A percentile compares a stretch with the other conserved stretches of the same genome.
phyloP scores from a whole-genome alignment of 2,797 vertebrate species.

The Platalea minor region DNA sequence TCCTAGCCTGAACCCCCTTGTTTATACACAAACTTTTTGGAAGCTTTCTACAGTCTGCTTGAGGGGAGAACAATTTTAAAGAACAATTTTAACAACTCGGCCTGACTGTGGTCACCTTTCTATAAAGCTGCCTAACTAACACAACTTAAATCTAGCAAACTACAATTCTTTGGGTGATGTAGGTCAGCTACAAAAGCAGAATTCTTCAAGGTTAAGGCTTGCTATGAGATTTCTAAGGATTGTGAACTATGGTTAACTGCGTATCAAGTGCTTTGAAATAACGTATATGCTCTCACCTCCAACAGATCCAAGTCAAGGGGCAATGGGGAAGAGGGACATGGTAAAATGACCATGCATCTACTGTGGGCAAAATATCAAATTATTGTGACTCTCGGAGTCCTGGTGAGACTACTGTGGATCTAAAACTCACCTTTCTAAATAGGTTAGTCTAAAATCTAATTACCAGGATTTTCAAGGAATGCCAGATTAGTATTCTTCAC shows the following conservation, averaged over 20 bases:
- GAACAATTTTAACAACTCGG: not conserved
- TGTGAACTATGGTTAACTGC: not conserved
- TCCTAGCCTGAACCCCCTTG: not conserved
- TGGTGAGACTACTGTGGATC: not conserved
- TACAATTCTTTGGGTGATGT: not conserved
- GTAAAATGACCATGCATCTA: not conserved
- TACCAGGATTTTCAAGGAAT: not conserved
- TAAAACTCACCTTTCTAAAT: not conserved
- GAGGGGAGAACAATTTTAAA: not conserved
- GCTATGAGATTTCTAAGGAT: not conserved
- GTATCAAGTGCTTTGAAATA: not conserved
- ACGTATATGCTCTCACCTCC: fast-evolving
- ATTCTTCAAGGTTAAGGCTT: not conserved
- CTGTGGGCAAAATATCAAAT: not conserved
- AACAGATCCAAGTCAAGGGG: not conserved
- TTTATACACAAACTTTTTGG: not conserved
- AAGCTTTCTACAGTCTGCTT: not conserved
- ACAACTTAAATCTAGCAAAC: not conserved
- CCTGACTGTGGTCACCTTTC: not conserved
- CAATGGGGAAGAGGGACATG: not conserved
- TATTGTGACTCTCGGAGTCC: not conserved
- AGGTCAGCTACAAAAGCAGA: not conserved
- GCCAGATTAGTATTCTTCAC: not conserved
- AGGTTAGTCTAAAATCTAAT: not conserved
- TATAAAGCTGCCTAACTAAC: not conserved